Evolutionary conservation across 2,113 vertebrate genomes (phyloP).

Genomic region (Nycticebus coucang): DNA sequence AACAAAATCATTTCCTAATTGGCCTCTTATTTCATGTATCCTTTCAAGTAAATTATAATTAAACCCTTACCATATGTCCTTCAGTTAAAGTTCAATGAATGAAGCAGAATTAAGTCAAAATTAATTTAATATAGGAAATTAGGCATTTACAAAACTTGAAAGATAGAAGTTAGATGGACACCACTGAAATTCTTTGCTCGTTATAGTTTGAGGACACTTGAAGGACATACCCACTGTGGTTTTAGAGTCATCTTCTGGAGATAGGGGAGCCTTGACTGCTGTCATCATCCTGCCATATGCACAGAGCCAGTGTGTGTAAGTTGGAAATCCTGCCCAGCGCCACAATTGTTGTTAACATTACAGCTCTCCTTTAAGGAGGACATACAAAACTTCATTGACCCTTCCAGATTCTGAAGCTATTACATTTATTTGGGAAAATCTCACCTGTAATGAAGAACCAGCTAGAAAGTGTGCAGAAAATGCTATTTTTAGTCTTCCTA

Average conservation of each 20-base stretch:
- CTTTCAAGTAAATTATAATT: background rate
- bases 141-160: background rate
- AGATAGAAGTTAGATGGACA: background rate
- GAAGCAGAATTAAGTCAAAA: background rate
- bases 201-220: background rate
- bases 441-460: background rate
- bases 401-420: background rate
- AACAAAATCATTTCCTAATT: background rate
- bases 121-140: background rate
- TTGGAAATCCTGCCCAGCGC: background rate
- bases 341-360: background rate
- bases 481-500: background rate
- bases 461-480: background rate
- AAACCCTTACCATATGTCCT: background rate
- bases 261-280: background rate
- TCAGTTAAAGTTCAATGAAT: background rate
- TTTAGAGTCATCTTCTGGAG: background rate
- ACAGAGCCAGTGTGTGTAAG: background rate
- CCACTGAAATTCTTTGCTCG: background rate
- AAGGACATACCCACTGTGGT: fast-evolving
- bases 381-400: background rate
- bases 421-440: background rate
- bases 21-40: background rate
- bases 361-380: background rate
- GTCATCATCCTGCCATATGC: background rate